A percentile compares a stretch with the other conserved stretches of the same genome.
Conservation (phyloP, 2,113 vertebrate species). For the Boulengeromyrus knoepffleri region DNA sequence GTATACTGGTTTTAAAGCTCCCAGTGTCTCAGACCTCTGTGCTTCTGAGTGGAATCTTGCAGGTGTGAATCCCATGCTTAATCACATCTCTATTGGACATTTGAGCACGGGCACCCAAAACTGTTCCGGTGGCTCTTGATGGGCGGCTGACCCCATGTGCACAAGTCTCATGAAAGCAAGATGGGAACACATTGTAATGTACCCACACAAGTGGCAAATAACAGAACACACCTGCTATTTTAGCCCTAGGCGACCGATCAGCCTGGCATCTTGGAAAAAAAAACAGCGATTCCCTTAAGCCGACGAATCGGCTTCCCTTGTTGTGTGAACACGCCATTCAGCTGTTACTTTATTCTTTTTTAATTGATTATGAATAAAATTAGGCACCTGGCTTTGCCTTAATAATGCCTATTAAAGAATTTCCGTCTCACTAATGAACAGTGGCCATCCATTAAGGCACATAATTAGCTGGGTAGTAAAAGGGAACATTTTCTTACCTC, state of each 20-base stretch:
- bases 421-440: background rate
- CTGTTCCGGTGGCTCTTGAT: background rate
- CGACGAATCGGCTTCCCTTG: background rate
- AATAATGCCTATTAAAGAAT: background rate
- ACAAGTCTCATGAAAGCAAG: background rate
- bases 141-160: background rate
- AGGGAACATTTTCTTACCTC: background rate
- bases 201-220: background rate
- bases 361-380: slow-evolving; percentile 9
- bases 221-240: background rate
- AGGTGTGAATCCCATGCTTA: background rate
- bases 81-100: background rate
- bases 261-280: slow-evolving; percentile 12
- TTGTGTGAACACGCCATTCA: background rate
- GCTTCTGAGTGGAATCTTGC: background rate
- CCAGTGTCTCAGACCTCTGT: background rate
- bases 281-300: background rate
- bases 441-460: background rate
- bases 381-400: slow-evolving; percentile 6
- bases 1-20: background rate
- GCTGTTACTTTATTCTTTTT: background rate
- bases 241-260: background rate
- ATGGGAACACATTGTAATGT: background rate
- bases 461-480: background rate
- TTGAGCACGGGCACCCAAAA: background rate